phyloP scores from a whole-genome alignment of 2,113 vertebrate species.

The Oncorhynchus mykiss region DNA sequence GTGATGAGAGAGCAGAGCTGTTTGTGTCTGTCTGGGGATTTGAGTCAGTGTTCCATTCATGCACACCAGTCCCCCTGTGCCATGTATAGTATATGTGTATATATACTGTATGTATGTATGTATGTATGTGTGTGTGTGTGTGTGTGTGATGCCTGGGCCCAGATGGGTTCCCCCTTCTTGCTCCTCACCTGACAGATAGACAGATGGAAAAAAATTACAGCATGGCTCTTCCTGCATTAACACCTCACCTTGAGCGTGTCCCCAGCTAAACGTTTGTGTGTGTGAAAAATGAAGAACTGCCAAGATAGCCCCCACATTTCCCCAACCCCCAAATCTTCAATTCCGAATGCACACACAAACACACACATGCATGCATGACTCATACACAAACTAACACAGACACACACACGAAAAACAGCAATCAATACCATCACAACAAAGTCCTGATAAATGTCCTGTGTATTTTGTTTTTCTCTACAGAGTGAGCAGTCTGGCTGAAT shows the following conservation, averaged over 20 bases:
- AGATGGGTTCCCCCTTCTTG: too few relatives aligned
- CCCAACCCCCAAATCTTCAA: background rate
- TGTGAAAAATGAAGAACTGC: background rate
- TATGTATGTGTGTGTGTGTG: background rate
- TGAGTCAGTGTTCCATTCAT: background rate
- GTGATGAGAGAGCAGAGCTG: background rate
- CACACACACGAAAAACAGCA: background rate
- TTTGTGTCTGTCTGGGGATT: background rate
- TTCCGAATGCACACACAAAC: too few relatives aligned
- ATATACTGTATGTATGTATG: too few relatives aligned
- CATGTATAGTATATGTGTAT: too few relatives aligned
- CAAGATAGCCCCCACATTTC: background rate
- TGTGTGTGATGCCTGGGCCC: background rate
- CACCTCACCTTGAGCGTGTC: background rate
- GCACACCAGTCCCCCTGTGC: too few relatives aligned
- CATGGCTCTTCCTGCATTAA: background rate
- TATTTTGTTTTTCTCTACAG: background rate
- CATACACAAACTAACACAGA: background rate
- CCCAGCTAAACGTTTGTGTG: background rate
- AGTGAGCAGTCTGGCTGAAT: constrained; percentile 14
- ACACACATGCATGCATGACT: too few relatives aligned
- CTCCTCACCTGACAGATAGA: too few relatives aligned
- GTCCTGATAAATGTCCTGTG: background rate
- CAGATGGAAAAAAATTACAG: background rate
- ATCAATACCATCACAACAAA: constrained; percentile 21